Conservation (phyloP, 1,140 invertebrate genomes). For the Pseudomyrmex cubaensis region DNA sequence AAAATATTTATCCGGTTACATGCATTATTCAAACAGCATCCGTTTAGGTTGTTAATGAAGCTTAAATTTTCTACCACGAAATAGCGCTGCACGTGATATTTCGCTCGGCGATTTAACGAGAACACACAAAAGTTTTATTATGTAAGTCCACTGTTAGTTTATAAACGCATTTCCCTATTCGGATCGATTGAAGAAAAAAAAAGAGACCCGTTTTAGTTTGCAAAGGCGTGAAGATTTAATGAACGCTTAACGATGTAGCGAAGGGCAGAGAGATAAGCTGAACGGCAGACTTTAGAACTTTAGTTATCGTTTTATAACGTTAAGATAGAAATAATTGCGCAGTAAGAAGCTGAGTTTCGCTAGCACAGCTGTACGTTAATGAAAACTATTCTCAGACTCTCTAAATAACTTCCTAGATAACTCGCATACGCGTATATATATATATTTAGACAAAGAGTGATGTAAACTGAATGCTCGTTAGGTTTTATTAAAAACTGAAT, state of each 20-base stretch:
- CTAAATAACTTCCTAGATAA: not conserved
- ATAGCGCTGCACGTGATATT: constrained; percentile 34
- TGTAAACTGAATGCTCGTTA: not conserved
- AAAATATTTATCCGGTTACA: constrained; percentile 53
- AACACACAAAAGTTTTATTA: constrained; percentile 60
- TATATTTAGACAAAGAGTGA: not conserved
- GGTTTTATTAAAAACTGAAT: no score
- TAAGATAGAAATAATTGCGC: constrained; percentile 6
- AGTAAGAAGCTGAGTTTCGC: not conserved
- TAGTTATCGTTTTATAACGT: constrained; percentile 36
- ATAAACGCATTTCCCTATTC: constrained; percentile 12
- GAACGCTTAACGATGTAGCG: constrained; percentile 62
- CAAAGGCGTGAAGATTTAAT: constrained; percentile 64
- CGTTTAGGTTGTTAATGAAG: constrained; percentile 53
- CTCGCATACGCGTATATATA: not conserved
- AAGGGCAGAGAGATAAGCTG: constrained; percentile 27
- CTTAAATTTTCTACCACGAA: constrained; percentile 36
- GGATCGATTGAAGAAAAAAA: constrained; percentile 38
- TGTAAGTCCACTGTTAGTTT: constrained; percentile 50
- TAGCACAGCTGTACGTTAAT: no score
- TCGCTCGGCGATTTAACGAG: constrained; percentile 39
- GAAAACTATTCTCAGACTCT: not conserved
- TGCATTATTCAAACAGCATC: constrained; percentile 48
- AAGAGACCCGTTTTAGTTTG: constrained; percentile 31
- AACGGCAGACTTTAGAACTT: constrained; percentile 27